Base-by-base conservation (phyloP, 2,113 vertebrate genomes). In the Podarcis raffonei region DNA sequence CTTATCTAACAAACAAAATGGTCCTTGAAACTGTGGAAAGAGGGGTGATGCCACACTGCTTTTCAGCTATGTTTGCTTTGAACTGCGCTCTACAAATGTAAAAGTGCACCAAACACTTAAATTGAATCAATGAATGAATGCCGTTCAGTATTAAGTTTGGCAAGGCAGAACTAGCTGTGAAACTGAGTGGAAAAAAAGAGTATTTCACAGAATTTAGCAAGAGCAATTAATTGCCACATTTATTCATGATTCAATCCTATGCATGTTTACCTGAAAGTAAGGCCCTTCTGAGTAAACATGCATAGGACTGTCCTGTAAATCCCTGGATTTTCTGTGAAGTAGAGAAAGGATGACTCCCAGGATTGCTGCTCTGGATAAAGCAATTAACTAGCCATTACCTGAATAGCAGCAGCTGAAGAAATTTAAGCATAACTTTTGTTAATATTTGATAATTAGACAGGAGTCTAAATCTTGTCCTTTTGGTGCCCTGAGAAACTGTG, bases 161-260 rank as follows among this genome's bases (percentile, higher is more conserved):
- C 62, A 86, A 48, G 74, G 1, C 82, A 23, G 15, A 30, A 2
- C 0, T 81, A 84, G 0, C 7, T 11, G 0, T 1, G 0, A 5
- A 37, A 42, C 0, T 57, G 59, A 76, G 62, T 82, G 88, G 69
- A 69, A 88, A 79, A 72, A 0, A 86, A 87, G 82, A 75, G 23
- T 0, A 65, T 37, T 27, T 0, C 25, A 48, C 13, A 78, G 89
- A 81, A 57, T 3, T 7, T 27, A 53, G 39, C 42, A 74, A 53
- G 30, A 20, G 5, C 69, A 57, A 1, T 84, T 57, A 85, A 85
- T 59, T 22, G 42, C 35, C n/a, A 8, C 30, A 53, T 35, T 59
- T 62, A 76, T 75, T 75, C 11, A 27, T 9, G 30, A 7, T 48
- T 25, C 13, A 57, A 2, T 20, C 37, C 27, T 48, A 42, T 25